These are phyloP conservation scores for Apis laboriosa DNA, from an alignment of 1,140 invertebrate species.

Conservation along the genomic window DNA sequence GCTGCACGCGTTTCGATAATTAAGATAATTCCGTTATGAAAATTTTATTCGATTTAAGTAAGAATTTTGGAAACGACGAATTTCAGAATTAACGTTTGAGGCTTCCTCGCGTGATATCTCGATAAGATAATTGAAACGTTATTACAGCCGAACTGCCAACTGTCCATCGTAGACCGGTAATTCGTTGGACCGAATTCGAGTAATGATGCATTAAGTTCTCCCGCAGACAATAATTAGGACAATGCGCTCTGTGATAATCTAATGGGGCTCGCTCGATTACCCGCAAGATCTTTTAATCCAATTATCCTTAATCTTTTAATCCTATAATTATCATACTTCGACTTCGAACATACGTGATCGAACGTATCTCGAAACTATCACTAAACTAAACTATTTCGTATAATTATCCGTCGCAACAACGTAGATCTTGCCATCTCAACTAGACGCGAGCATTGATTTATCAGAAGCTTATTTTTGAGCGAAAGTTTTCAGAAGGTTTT, in stretches of 20 bases:
- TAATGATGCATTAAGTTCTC: conserved; percentile 38
- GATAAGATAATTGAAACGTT: conserved; percentile 24
- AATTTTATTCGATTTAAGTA: too few species aligned
- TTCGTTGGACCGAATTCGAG: conserved; percentile 3
- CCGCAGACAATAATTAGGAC: conserved; percentile 26
- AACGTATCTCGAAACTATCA: too few species aligned
- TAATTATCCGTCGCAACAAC: too few species aligned
- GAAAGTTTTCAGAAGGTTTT: too few species aligned
- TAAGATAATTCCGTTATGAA: too few species aligned
- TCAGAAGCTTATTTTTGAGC: too few species aligned
- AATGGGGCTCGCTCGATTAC: neutral
- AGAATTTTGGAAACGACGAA: neutral
- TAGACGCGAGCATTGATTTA: too few species aligned
- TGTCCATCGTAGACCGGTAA: neutral
- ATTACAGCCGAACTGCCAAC: conserved; percentile 7
- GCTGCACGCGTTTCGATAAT: too few species aligned
- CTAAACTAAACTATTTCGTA: too few species aligned
- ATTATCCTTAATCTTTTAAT: too few species aligned
- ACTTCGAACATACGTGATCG: neutral
- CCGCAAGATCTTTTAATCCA: neutral
- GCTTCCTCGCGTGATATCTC: neutral
- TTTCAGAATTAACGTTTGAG: neutral
- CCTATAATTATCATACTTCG: neutral
- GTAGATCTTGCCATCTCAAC: too few species aligned
- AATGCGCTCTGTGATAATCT: conserved; percentile 11